Conservation (phyloP, 2,113 vertebrate species). For the Rhipidura dahli region DNA sequence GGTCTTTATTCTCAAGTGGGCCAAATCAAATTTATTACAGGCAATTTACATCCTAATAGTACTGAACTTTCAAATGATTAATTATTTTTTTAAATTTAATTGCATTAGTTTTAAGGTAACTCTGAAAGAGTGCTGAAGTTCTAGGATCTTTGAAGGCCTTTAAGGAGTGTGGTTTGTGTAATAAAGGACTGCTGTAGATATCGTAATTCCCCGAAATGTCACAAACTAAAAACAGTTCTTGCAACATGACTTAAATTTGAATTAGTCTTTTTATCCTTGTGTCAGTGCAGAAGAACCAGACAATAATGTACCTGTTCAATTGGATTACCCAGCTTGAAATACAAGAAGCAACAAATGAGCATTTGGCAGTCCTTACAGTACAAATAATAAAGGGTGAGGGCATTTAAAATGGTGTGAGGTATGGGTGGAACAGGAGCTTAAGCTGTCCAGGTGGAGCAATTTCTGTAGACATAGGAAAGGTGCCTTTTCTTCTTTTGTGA, state of each 20-base stretch:
- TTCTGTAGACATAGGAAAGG: neutral
- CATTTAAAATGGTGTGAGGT: neutral
- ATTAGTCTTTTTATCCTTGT: neutral
- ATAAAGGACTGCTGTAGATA: neutral
- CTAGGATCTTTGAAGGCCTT: neutral
- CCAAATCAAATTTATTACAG: constrained; percentile 28
- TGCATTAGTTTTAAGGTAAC: neutral
- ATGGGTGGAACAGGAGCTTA: neutral
- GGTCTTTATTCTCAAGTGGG: constrained; percentile 3
- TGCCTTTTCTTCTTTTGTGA: neutral
- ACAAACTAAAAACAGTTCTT: neutral
- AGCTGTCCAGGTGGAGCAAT: neutral
- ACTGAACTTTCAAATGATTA: neutral
- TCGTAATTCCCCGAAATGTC: neutral
- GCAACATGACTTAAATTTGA: neutral
- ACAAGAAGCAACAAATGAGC: neutral
- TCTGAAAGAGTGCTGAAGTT: neutral
- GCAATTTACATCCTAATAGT: constrained; percentile 6
- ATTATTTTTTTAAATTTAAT: neutral
- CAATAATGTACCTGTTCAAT: neutral
- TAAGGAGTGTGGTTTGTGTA: neutral
- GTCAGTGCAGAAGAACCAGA: neutral
- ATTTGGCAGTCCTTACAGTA: neutral
- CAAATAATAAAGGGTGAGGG: neutral
- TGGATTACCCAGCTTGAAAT: neutral